Conservation (phyloP, 2,113 vertebrate genomes). For the Semnopithecus entellus region DNA sequence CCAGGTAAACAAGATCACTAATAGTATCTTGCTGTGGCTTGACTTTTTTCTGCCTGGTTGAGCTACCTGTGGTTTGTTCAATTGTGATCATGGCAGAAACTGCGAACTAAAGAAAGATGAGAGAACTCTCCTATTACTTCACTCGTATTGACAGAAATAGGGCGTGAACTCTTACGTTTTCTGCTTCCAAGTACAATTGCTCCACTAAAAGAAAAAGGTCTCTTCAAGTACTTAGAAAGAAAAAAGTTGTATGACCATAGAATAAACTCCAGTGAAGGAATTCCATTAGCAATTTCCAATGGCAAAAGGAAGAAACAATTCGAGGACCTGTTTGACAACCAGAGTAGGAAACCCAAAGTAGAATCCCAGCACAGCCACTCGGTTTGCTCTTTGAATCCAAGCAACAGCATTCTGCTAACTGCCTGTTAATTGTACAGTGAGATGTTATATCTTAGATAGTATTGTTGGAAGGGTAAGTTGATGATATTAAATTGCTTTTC, state of each 20-base stretch:
- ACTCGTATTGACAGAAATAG: background rate
- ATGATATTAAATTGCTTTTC: conserved; percentile 37
- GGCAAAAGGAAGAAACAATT: background rate
- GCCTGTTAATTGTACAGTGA: background rate
- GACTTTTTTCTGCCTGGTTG: background rate
- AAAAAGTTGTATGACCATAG: background rate
- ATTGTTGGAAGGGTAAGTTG: background rate
- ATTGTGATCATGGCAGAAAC: background rate
- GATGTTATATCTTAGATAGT: background rate
- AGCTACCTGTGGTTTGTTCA: background rate
- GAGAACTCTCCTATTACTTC: background rate
- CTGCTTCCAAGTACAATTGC: background rate
- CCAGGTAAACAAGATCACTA: background rate
- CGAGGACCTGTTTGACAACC: background rate
- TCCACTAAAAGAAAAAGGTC: background rate
- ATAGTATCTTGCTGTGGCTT: background rate
- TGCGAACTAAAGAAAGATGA: background rate
- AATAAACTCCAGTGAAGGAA: background rate
- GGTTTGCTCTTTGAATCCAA: background rate
- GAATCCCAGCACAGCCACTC: background rate
- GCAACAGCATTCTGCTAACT: conserved; percentile 17
- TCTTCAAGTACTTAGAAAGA: background rate
- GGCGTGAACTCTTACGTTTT: background rate
- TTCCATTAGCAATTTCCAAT: background rate
- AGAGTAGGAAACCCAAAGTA: background rate